phyloP scores from a whole-genome alignment of 1,140 invertebrate species.

The Matsumurasca onukii region DNA sequence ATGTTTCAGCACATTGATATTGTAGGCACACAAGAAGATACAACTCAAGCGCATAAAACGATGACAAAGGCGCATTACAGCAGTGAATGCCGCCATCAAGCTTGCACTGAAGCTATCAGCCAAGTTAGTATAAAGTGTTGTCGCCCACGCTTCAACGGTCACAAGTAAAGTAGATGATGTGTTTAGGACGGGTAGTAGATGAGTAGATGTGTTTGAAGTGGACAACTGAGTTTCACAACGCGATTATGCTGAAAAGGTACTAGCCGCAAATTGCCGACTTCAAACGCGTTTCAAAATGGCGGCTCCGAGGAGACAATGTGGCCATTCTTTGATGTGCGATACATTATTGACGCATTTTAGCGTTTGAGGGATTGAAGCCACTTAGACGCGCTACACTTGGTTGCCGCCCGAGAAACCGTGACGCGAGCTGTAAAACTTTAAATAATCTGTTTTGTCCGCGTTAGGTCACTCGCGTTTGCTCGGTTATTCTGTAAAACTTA shows the following conservation, averaged over 20 bases:
- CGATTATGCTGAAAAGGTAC: neutral
- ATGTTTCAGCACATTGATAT: too few relatives aligned
- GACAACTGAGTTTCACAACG: conserved; percentile 2
- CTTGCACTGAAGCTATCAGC: too few relatives aligned
- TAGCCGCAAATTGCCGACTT: neutral
- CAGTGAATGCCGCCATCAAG: too few relatives aligned
- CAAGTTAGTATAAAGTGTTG: too few relatives aligned
- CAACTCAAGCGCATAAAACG: too few relatives aligned
- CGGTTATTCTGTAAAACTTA: neutral
- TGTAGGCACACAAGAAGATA: too few relatives aligned
- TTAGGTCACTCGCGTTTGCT: neutral
- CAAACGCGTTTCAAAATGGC: neutral
- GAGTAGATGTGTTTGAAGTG: neutral
- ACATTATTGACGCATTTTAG: conserved; percentile 16
- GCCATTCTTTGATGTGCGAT: conserved; percentile 4
- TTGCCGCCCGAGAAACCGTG: conserved; percentile 4
- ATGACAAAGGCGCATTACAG: too few relatives aligned
- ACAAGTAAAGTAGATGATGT: too few relatives aligned
- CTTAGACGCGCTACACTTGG: conserved; percentile 9
- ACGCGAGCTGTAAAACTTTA: neutral
- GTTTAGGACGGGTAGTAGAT: neutral
- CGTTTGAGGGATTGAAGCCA: conserved; percentile 1
- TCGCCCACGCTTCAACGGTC: too few relatives aligned
- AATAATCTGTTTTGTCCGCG: neutral
- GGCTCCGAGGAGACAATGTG: neutral